Evolutionary conservation across 2,888 invertebrate genomes (phyloP).

Genomic region (Drosophila cyrtoloma): DNA sequence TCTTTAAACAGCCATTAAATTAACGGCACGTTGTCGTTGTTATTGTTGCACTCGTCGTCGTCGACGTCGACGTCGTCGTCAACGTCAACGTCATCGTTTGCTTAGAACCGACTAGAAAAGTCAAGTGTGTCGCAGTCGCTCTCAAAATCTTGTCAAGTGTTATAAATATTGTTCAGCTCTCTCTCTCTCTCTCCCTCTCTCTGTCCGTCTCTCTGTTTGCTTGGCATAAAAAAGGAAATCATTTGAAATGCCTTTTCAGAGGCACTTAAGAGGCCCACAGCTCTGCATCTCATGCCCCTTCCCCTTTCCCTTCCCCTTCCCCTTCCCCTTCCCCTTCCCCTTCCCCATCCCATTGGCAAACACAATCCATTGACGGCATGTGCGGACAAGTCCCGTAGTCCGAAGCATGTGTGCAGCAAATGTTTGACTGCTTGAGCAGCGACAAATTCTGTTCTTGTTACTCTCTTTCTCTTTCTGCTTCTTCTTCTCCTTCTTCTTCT

Average conservation of each 20-base stretch:
- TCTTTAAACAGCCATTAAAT: constrained; percentile 78
- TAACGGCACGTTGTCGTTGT: constrained; percentile 74
- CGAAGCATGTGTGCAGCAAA: constrained; percentile 75
- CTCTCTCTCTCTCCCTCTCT: constrained; percentile 28
- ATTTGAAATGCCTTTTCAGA: constrained; percentile 61
- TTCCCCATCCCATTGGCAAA: constrained; percentile 3
- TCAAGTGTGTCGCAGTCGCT: constrained; percentile 57
- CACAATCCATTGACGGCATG: constrained; percentile 38
- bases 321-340: background rate
- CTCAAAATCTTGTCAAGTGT: constrained; percentile 77
- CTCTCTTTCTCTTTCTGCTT: background rate
- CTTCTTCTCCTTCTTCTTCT: background rate
- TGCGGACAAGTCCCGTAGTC: constrained; percentile 25
- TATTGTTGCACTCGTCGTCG: constrained; percentile 16
- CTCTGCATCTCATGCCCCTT: constrained; percentile 3
- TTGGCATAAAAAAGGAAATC: constrained; percentile 48
- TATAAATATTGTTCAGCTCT: constrained; percentile 76
- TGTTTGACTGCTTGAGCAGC: constrained; percentile 58
- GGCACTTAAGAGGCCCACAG: constrained; percentile 61
- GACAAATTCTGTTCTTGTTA: constrained; percentile 47
- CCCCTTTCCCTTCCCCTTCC: background rate
- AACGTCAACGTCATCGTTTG: constrained; percentile 12
- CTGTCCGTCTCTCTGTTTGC: constrained; percentile 19
- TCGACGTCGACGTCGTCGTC: constrained; percentile 17
- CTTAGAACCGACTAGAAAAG: constrained; percentile 30